A percentile compares a stretch with the other conserved stretches of the same genome.
These are phyloP conservation scores for Lysandra bellargus DNA, from an alignment of 2,888 invertebrate genomes.

Conservation along the genomic window DNA sequence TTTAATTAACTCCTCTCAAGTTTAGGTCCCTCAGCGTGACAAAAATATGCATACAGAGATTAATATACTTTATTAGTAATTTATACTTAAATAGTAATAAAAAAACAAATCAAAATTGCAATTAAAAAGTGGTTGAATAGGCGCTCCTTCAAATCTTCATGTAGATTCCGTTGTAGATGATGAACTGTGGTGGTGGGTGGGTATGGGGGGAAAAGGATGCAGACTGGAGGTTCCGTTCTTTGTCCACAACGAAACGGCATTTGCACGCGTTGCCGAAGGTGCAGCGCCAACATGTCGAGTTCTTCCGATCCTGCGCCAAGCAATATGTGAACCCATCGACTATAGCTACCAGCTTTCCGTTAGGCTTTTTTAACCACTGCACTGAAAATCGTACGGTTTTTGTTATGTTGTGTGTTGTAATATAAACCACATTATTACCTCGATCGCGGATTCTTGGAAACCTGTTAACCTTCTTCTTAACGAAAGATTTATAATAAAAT, in stretches of 20 bases:
- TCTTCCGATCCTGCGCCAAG: constrained; percentile 37
- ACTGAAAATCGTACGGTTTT: constrained; percentile 39
- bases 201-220: not conserved
- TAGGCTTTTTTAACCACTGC: constrained; percentile 39
- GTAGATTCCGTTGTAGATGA: not conserved
- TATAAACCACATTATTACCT: too few species aligned
- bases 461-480: too few species aligned
- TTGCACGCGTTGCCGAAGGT: constrained; percentile 46
- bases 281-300: constrained; percentile 44
- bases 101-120: too few species aligned
- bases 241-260: constrained; percentile 40
- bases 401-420: not conserved
- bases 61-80: too few species aligned
- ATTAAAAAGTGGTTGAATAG: too few species aligned
- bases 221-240: not conserved
- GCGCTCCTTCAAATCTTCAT: not conserved
- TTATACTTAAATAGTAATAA: too few species aligned
- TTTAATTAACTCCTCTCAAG: too few species aligned
- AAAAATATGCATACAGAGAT: too few species aligned
- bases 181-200: not conserved
- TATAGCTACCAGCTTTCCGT: constrained; percentile 42
- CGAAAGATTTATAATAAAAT: too few species aligned
- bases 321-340: constrained; percentile 51
- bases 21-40: too few species aligned
- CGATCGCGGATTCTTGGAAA: too few species aligned